These are phyloP conservation scores for Chrosomus eos DNA, from an alignment of 2,797 vertebrate species.

Conservation along the genomic window DNA sequence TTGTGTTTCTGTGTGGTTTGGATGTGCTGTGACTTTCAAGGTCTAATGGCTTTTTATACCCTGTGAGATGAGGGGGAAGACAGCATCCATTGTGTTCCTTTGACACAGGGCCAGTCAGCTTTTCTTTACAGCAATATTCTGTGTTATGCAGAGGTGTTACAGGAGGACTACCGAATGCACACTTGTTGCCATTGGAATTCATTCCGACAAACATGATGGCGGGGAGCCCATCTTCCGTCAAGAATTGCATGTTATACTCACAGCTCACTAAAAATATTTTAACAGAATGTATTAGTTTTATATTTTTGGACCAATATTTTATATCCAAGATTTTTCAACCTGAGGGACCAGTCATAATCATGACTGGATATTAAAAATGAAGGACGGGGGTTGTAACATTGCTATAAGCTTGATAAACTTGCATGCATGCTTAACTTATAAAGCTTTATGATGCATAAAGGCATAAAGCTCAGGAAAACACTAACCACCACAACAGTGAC, in stretches of 20 bases:
- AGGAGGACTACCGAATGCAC: background rate
- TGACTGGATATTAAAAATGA: background rate
- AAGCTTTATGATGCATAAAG: background rate
- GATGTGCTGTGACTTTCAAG: conserved; percentile 52
- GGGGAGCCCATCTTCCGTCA: background rate
- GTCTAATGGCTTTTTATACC: conserved; percentile 59
- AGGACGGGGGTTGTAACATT: background rate
- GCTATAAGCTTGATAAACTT: background rate
- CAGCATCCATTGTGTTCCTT: conserved; percentile 34
- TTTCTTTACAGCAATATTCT: conserved; percentile 23
- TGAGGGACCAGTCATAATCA: background rate
- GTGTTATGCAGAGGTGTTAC: conserved; percentile 17
- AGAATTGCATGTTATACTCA: background rate
- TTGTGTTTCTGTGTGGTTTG: conserved; percentile 42
- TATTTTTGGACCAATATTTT: background rate
- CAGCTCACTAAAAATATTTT: background rate
- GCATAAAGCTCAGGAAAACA: background rate
- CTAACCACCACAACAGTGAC: background rate
- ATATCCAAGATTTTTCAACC: background rate
- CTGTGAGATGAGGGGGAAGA: conserved; percentile 44
- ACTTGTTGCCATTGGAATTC: conserved; percentile 32
- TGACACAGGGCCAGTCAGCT: conserved; percentile 33
- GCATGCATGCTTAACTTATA: background rate
- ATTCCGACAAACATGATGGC: conserved; percentile 13
- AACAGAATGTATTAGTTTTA: background rate